Conservation (phyloP, 1,140 invertebrate species). For the Hesperophylax magnus region DNA sequence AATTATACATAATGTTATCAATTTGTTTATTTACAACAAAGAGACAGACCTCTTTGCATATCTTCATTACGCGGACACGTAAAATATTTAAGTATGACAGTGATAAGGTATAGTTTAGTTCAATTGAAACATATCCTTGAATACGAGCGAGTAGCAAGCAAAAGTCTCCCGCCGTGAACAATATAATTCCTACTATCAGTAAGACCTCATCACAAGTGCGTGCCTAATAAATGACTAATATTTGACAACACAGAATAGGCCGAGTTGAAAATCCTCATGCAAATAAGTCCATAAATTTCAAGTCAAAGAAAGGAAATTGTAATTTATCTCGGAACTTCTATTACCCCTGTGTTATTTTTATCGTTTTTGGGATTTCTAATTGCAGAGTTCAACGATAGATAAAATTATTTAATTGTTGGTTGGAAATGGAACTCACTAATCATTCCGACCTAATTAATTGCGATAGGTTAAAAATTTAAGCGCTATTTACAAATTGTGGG, state of each 20-base stretch:
- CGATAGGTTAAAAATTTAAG: conserved; percentile 1
- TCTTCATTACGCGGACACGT: conserved; percentile 9
- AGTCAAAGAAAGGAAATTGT: conserved; percentile 39
- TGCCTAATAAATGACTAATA: conserved; percentile 53
- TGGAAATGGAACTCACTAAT: conserved; percentile 22
- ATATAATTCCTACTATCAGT: conserved; percentile 50
- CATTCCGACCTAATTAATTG: conserved; percentile 20
- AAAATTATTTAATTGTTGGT: conserved; percentile 32
- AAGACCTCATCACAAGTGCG: conserved; percentile 38
- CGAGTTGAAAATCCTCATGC: conserved; percentile 31
- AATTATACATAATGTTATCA: conserved; percentile 28
- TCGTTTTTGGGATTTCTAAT: conserved; percentile 37
- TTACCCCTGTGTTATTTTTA: conserved; percentile 38
- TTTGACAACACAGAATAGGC: conserved; percentile 42
- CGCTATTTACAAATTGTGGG: no score
- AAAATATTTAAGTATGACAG: conserved; percentile 39
- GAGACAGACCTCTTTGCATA: conserved; percentile 19
- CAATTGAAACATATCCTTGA: conserved; percentile 35
- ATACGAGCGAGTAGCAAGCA: conserved; percentile 10
- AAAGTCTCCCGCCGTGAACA: conserved; percentile 46
- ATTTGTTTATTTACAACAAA: conserved; percentile 25
- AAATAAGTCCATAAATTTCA: conserved; percentile 46
- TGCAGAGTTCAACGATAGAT: conserved; percentile 29
- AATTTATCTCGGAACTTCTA: conserved; percentile 43
- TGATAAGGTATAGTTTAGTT: conserved; percentile 32